phyloP scores from a whole-genome alignment of 2,113 vertebrate species.

The Nycticebus coucang region DNA sequence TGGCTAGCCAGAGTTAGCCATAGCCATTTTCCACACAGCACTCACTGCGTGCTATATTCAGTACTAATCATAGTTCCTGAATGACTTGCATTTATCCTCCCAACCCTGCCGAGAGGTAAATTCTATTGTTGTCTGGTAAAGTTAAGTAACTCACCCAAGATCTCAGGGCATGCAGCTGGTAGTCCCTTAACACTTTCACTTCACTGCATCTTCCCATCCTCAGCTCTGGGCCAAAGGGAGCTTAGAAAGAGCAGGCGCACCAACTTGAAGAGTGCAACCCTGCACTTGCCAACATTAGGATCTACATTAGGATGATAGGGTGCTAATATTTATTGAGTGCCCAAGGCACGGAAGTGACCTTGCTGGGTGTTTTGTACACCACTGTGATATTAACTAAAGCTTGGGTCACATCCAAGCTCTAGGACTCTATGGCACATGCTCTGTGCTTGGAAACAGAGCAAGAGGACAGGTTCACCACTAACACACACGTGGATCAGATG shows the following conservation, averaged over 20 bases:
- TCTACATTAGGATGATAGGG: not conserved
- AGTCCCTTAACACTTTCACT: not conserved
- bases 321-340: not conserved
- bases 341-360: not conserved
- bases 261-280: no score
- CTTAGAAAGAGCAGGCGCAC: not conserved
- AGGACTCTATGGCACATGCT: not conserved
- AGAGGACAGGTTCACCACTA: fast-evolving
- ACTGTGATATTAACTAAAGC: not conserved
- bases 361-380: not conserved
- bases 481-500: fast-evolving
- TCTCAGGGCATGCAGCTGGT: not conserved
- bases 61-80: not conserved
- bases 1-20: not conserved
- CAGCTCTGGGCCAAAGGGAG: not conserved
- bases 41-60: fast-evolving
- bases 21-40: not conserved
- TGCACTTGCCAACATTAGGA: not conserved
- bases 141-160: not conserved
- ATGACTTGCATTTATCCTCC: not conserved
- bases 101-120: not conserved
- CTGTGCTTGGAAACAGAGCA: not conserved
- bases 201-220: not conserved
- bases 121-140: not conserved
- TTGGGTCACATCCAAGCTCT: not conserved